These are phyloP conservation scores for Sebastes cheni DNA, from an alignment of 2,797 vertebrate species.

Conservation along the genomic window DNA sequence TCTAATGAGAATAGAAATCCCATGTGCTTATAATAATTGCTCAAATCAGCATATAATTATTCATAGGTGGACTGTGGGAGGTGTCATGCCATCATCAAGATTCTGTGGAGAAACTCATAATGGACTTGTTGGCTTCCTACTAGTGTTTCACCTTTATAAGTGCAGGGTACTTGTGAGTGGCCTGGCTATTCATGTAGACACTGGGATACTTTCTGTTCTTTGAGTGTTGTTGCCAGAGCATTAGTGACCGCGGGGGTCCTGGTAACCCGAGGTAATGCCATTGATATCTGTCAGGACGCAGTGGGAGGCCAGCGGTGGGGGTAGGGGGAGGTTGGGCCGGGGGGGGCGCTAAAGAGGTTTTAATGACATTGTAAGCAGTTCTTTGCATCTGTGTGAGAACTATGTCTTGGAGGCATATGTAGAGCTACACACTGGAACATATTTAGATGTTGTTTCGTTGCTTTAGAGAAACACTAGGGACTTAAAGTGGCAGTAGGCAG, in stretches of 20 bases:
- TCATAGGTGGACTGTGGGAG: not conserved
- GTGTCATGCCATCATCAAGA: not conserved
- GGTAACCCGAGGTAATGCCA: constrained; percentile 61
- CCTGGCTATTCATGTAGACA: not conserved
- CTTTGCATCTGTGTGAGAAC: constrained; percentile 29
- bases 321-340: not conserved
- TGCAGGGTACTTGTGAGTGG: not conserved
- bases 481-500: too few relatives aligned
- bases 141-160: constrained; percentile 8
- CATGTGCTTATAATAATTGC: not conserved
- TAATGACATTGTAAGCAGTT: constrained; percentile 72
- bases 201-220: not conserved
- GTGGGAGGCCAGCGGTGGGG: constrained; percentile 31
- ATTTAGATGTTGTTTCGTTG: not conserved
- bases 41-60: not conserved
- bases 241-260: constrained; percentile 49
- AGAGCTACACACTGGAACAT: constrained; percentile 12
- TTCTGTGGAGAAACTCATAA: constrained; percentile 1
- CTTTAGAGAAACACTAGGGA: not conserved
- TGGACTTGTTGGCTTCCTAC: not conserved
- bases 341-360: constrained; percentile 73
- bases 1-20: not conserved
- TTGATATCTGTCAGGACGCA: constrained; percentile 72
- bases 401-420: constrained; percentile 38
- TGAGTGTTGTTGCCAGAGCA: constrained; percentile 29